Conservation (phyloP, 2,113 vertebrate species). For the Psittacus erithacus region DNA sequence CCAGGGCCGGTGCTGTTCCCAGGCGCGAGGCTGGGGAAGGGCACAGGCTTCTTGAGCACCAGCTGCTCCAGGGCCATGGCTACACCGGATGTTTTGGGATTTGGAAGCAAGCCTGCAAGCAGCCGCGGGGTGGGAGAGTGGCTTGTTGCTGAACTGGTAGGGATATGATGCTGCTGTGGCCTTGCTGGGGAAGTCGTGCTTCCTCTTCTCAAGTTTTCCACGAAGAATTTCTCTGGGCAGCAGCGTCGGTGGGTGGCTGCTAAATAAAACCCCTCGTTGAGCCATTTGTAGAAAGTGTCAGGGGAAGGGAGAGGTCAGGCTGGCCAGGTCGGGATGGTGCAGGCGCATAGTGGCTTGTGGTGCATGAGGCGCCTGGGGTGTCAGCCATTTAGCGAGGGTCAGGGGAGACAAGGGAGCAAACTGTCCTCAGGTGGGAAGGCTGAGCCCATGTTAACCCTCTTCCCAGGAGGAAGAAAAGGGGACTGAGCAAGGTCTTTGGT, state of each 20-base stretch:
- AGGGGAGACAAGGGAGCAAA: rapidly evolving
- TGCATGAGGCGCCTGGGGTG: rapidly evolving
- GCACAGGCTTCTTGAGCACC: not conserved
- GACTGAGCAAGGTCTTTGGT: too few relatives aligned
- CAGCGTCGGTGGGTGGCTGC: not conserved
- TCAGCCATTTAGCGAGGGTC: not conserved
- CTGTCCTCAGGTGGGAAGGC: not conserved
- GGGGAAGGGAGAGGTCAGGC: not conserved
- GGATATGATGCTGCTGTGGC: not conserved
- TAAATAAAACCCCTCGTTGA: not conserved
- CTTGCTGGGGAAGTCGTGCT: not conserved
- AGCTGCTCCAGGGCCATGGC: rapidly evolving
- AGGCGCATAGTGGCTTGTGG: rapidly evolving
- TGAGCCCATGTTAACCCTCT: rapidly evolving
- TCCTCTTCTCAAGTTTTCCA: not conserved
- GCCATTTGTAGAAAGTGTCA: too few relatives aligned
- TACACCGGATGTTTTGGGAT: rapidly evolving
- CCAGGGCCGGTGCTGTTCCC: not conserved
- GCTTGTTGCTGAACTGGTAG: rapidly evolving
- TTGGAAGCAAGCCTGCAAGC: rapidly evolving
- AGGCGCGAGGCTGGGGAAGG: rapidly evolving
- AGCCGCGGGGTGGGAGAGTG: rapidly evolving
- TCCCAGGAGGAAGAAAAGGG: not conserved
- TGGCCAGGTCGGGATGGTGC: rapidly evolving
- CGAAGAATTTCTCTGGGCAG: not conserved